phyloP scores from a whole-genome alignment of 2,888 invertebrate genomes.

The Drosophila limbata region DNA sequence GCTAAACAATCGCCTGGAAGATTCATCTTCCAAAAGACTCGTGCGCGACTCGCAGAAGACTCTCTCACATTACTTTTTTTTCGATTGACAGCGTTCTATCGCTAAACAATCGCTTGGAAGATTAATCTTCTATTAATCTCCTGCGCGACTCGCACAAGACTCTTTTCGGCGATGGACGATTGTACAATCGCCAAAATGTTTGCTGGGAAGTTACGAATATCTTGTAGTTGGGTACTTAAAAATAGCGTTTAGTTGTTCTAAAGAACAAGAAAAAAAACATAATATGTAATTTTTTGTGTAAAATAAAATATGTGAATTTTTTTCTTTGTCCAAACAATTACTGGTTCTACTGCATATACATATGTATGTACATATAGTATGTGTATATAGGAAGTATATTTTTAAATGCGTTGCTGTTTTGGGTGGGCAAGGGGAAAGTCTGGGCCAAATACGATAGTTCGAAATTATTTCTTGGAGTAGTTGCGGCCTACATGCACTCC shows the following conservation, averaged over 20 bases:
- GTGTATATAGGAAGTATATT: neutral
- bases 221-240: no score
- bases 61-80: no score
- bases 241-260: neutral
- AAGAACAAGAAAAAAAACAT: neutral
- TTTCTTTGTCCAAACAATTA: neutral
- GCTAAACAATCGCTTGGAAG: no score
- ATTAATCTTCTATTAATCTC: no score
- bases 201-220: no score
- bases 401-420: conserved; percentile 14
- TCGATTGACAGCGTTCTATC: no score
- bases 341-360: neutral
- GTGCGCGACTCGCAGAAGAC: no score
- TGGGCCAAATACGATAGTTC: conserved; percentile 4
- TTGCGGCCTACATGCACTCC: conserved; percentile 35
- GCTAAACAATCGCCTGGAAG: no score
- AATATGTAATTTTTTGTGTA: neutral
- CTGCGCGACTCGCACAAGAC: no score
- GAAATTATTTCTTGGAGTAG: conserved; percentile 12
- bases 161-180: no score
- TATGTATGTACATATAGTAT: conserved; percentile 2
- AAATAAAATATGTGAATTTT: neutral
- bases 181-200: no score
- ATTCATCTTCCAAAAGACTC: no score
- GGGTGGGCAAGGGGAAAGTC: conserved; percentile 4